These are phyloP conservation scores for Tridacna crocea DNA, from an alignment of 2,888 invertebrate species.

Conservation along the genomic window DNA sequence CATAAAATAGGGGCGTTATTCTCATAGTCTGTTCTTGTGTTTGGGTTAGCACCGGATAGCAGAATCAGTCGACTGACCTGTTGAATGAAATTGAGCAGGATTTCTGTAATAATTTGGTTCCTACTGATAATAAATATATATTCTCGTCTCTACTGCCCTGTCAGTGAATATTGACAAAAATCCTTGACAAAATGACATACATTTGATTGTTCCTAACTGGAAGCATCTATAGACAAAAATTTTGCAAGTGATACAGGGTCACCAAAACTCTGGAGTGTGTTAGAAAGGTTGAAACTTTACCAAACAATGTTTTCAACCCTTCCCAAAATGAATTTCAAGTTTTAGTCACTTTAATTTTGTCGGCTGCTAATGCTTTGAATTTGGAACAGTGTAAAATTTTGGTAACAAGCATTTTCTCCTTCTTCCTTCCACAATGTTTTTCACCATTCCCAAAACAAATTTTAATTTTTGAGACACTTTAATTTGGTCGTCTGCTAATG, in stretches of 20 bases:
- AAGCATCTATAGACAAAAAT: too few species aligned
- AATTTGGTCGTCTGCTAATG: not conserved
- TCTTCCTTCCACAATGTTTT: not conserved
- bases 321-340: too few species aligned
- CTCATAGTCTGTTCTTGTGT: conserved; percentile 90
- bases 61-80: conserved; percentile 94
- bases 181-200: too few species aligned
- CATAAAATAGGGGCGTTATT: conserved; percentile 90
- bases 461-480: not conserved
- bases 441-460: not conserved
- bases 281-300: too few species aligned
- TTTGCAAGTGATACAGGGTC: too few species aligned
- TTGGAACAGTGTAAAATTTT: not conserved
- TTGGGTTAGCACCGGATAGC: conserved; percentile 94
- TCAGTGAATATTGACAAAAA: too few species aligned
- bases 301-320: too few species aligned
- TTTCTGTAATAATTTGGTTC: not conserved
- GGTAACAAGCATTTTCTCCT: not conserved
- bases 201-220: too few species aligned
- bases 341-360: too few species aligned
- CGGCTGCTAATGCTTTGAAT: not conserved
- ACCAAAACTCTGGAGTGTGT: too few species aligned
- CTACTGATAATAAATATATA: too few species aligned
- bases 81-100: conserved; percentile 31
- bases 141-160: too few species aligned